Evolutionary conservation across 2,797 vertebrate species (phyloP), one percentile per base, ranked within the genome.

Genomic region (Hephaestus fuliginosus): DNA sequence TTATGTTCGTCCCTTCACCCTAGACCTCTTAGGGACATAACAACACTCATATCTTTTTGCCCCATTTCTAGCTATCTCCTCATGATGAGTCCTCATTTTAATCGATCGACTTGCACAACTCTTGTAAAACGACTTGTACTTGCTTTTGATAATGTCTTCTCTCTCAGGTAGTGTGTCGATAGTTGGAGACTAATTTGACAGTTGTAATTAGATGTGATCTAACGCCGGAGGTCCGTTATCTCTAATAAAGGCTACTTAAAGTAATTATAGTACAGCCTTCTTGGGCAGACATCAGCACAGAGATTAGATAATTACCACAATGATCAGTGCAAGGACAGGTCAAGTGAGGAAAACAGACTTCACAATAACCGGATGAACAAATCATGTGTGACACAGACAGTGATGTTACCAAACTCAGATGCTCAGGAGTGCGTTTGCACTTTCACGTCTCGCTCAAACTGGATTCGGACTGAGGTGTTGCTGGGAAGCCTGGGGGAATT

Each of bases 161-260:
- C 41, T 86, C 46, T 55, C 66, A 80, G 73, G 63, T 83, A 58
- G 18, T 56, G 62, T 43, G 30, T 67, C 68, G 60, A 78, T 80
- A 66, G 60, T 82, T 71, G 53, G 25, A 69, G 64, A 52, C 81
- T 80, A 78, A 86, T 82, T 82, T 87, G 63, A 51, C 69, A 67
- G 63, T 63, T 83, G 51, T 83, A 89, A 89, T 89, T 79, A 84
- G 76, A 85, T 76, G 63, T 83, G 68, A 80, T 88, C 30, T 49
- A 36, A 82, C 22, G 61, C 83, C 73, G 46, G 86, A 75, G 78
- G 76, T 67, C 76, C 66, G 80, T 92, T 87, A 90, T 85, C 71
- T 78, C 66, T 76, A 82, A 86, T 89, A 83, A 81, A 84, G 73
- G 67, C 83, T 83, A 68, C 80, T 85, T 88, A 72, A 75, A 80